Percentiles rank a stretch among this genome's conserved stretches.
These are phyloP conservation scores for Lepus americanus DNA, from an alignment of 2,113 vertebrate genomes.

Conservation along the genomic window DNA sequence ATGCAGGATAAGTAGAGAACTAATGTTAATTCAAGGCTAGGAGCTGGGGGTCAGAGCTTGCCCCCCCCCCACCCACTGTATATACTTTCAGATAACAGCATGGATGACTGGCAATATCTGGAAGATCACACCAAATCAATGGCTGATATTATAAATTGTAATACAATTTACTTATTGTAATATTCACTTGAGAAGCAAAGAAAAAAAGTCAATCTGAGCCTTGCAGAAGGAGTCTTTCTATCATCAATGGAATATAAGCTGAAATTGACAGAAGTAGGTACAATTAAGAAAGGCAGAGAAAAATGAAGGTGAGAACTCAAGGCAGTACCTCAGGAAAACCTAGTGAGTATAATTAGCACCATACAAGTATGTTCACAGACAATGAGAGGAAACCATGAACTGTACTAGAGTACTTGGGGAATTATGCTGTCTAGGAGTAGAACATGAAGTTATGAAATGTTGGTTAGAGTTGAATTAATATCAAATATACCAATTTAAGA, in stretches of 20 bases:
- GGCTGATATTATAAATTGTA: neutral
- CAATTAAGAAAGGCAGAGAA: neutral
- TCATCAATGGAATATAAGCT: slow-evolving; percentile 5
- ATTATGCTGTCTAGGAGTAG: neutral
- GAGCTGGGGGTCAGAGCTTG: neutral
- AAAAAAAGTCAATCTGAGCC: neutral
- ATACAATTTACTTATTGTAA: slow-evolving; percentile 18
- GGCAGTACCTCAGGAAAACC: neutral
- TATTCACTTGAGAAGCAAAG: neutral
- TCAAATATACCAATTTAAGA: neutral
- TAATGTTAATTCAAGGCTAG: neutral
- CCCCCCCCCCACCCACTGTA: neutral
- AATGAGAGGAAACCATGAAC: neutral
- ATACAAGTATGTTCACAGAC: neutral
- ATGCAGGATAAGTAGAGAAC: neutral
- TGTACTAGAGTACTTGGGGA: neutral
- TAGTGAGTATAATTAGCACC: neutral
- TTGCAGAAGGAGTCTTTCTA: slow-evolving; percentile 17
- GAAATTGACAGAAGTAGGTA: neutral
- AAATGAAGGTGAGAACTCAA: neutral
- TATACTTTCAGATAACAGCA: neutral
- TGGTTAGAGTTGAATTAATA: neutral
- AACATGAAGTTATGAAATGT: neutral
- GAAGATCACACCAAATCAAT: neutral
- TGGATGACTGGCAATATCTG: neutral